Evolutionary conservation across 2,113 vertebrate species (phyloP).

Genomic region (Limanda limanda): DNA sequence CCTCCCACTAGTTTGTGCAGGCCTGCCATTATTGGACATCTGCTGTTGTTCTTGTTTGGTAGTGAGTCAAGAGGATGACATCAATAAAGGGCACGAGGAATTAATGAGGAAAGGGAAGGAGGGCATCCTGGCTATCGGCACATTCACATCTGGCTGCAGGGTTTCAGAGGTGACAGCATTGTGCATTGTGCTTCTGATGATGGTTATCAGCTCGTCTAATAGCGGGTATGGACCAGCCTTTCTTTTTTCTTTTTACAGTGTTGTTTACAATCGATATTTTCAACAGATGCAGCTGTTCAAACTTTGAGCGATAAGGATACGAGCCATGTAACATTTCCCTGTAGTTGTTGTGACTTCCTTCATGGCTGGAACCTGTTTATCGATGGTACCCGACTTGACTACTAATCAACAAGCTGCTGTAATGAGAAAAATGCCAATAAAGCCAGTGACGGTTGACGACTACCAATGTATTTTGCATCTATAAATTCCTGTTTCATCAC

Average conservation of each 20-base stretch:
- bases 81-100: constrained; percentile 62
- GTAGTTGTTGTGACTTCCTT: constrained; percentile 16
- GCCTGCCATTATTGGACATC: constrained; percentile 76
- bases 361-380: background rate
- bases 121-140: constrained; percentile 60
- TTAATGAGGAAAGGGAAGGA: constrained; percentile 75
- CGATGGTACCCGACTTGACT: constrained; percentile 8
- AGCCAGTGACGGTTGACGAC: constrained; percentile 19
- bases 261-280: constrained; percentile 46
- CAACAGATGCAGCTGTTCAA: constrained; percentile 41
- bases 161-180: constrained; percentile 64
- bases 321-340: background rate
- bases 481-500: constrained; percentile 69
- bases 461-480: constrained; percentile 43
- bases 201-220: constrained; percentile 69
- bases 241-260: background rate
- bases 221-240: constrained; percentile 24
- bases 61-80: constrained; percentile 74
- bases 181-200: constrained; percentile 70
- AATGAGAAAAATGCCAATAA: constrained; percentile 42
- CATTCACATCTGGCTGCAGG: constrained; percentile 74
- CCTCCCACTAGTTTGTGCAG: constrained; percentile 53
- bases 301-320: constrained; percentile 18
- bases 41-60: constrained; percentile 75
- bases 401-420: constrained; percentile 27